Base-by-base conservation (phyloP, 2,797 vertebrate genomes). In the Molossus molossus region DNA sequence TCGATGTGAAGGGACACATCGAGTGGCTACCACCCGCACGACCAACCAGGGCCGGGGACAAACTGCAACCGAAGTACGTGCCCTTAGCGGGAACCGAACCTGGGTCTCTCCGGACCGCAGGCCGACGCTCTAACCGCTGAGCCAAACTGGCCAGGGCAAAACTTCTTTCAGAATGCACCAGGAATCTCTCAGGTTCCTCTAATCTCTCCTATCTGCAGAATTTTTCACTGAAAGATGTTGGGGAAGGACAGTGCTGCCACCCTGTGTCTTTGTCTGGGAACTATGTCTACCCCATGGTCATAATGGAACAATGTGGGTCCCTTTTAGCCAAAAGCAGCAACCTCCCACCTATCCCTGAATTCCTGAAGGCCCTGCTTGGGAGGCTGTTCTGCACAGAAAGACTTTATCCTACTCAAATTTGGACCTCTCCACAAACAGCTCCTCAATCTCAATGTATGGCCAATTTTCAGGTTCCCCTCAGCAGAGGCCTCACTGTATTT, bases 211-310 rank as follows among this genome's bases (percentile, higher is more conserved):
- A 40, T 67, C 58, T 73, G 2, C 67, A 76, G 79, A 70, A 87
- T 57, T 88, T 94, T 75, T 91, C 50, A 77, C 3, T 69, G 69
- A 72, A 84, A 88, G 65, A 67, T 69, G 6, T 29, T 84, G 50
- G 25, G 48, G n/a, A 77, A 96, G 64, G 55, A 25, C n/a, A 92
- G 17, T 87, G 55, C 7, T 60, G 20, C 77, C 57, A 94, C 10
- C 20, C 25, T 95, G 20, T 76, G 73, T 91, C 67, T 94, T 45
- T 80, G 33, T 85, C 57, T 79, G 40, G 40, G 20, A 96, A 90
- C 13, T 90, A 33, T 25, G 45, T 57, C 37, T 37, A 76, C 21
- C 3, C 9, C 55, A 6, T 33, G 21, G 17, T 83, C 85, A 92
- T 72, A 96, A 67, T 75, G 65, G 70, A 77, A 91, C 50, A 93